A percentile compares a stretch with the other conserved stretches of the same genome.
Conservation (phyloP, 2,113 vertebrate species). For the Chelonoidis abingdonii region DNA sequence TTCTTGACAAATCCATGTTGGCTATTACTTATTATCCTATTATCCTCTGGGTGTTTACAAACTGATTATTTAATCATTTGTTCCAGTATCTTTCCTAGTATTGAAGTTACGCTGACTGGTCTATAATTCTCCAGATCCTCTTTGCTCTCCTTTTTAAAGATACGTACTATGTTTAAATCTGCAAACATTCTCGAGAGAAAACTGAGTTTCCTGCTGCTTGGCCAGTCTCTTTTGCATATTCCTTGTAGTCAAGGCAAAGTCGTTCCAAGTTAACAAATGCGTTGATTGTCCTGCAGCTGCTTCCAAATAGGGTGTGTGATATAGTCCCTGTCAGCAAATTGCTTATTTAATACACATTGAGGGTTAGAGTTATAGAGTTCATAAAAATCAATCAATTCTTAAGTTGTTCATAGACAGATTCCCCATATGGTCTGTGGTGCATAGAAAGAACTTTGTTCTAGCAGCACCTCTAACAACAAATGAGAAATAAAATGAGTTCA, state of each 20-base stretch:
- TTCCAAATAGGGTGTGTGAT: background rate
- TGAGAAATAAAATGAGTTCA: background rate
- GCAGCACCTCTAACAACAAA: no score
- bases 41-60: no score
- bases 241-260: background rate
- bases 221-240: background rate
- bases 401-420: background rate
- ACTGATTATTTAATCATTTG: no score
- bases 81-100: no score
- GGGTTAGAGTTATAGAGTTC: background rate
- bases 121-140: no score
- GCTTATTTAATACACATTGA: background rate
- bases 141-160: no score
- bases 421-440: background rate
- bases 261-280: background rate
- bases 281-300: background rate
- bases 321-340: background rate
- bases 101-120: no score
- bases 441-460: background rate
- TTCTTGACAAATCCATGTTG: no score
- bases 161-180: background rate
- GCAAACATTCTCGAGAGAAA: background rate
- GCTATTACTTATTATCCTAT: no score
- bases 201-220: background rate
- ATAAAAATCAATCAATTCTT: background rate